Evolutionary conservation across 1,140 invertebrate genomes (phyloP), one percentile per base, ranked within the genome.

Genomic region (Aphaenogaster ashmeadi): DNA sequence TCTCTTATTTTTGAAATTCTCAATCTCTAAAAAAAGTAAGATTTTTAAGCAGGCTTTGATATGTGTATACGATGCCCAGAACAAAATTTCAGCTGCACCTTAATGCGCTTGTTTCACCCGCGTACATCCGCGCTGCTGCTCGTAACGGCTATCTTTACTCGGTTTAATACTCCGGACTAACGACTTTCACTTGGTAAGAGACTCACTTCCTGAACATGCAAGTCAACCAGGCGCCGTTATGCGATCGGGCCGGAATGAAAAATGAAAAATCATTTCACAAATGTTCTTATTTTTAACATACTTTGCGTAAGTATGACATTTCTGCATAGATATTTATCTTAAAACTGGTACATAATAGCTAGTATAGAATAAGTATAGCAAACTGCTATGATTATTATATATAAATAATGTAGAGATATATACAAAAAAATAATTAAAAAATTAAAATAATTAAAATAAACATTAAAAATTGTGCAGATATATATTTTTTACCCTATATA

Each of bases 181-280:
- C 91, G 86, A 92, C 91, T 92, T 92, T 92, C 91, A 92, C 91
- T 92, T 87, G 67, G 52, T 66, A 38, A 47, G 56, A 47, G 77
- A 87, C 66, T 88, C 74, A 67, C 88, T 92, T 92, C 90, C 91
- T 92, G 90, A 89, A 91, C 62, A 67, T 58, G 56, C 64, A 77
- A 85, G 85, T 78, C 75, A 67, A 85, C 78, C 80, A 54, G 54
- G 36, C 81, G 72, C 60, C 62, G 67, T 89, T 81, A 60, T 72
- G 81, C 60, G 86, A 88, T 88, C 80, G 44, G 52, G 66, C 27
- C 72, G 21, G n/a, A 60, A 75, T 60, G n/a, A 56, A 79, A 86
- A 64, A 66, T 44, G 47, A 54, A 79, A 86, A 86, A 66, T 86
- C 38, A 54, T 79, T 86, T 86, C 75, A 41, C 38, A 15, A 86